A percentile compares a stretch with the other conserved stretches of the same genome.
phyloP scores from a whole-genome alignment of 2,888 invertebrate species.

The Protophormia terraenovae region DNA sequence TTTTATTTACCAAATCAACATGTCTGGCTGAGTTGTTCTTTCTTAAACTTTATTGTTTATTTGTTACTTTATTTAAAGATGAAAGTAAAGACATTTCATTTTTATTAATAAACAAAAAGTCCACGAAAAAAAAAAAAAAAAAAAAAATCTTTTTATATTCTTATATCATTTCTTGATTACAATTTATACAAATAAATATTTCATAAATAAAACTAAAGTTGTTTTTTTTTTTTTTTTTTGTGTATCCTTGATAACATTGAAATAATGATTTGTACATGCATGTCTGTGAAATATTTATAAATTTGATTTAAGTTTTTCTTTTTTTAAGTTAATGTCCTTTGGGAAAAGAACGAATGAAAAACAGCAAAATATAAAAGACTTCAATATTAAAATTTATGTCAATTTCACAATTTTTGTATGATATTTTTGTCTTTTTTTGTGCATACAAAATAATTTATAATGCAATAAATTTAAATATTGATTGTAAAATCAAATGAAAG shows the following conservation, averaged over 20 bases:
- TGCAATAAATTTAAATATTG: constrained; percentile 61
- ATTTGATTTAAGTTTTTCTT: constrained; percentile 20
- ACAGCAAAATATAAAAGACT: not conserved
- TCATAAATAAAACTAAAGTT: constrained; percentile 15
- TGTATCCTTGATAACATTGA: constrained; percentile 1
- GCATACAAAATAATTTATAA: constrained; percentile 55
- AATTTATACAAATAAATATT: constrained; percentile 9
- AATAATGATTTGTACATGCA: constrained; percentile 24
- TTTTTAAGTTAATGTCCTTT: constrained; percentile 40
- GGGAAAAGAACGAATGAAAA: not conserved
- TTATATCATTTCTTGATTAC: not conserved
- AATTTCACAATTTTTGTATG: not conserved
- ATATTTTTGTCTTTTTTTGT: not conserved
- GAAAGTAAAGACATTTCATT: not conserved
- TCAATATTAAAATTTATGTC: constrained; percentile 37
- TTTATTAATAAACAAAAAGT: not conserved
- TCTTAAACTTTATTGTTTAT: not conserved
- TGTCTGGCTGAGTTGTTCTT: constrained; percentile 2
- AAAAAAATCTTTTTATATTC: not conserved
- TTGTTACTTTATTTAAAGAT: not conserved
- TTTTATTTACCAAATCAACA: not conserved
- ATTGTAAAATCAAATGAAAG: constrained; percentile 21
- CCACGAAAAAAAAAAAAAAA: not conserved
- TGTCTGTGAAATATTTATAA: constrained; percentile 26
- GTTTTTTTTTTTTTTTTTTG: not conserved